Conservation (phyloP, 2,113 vertebrate genomes). For the Picathartes gymnocephalus region DNA sequence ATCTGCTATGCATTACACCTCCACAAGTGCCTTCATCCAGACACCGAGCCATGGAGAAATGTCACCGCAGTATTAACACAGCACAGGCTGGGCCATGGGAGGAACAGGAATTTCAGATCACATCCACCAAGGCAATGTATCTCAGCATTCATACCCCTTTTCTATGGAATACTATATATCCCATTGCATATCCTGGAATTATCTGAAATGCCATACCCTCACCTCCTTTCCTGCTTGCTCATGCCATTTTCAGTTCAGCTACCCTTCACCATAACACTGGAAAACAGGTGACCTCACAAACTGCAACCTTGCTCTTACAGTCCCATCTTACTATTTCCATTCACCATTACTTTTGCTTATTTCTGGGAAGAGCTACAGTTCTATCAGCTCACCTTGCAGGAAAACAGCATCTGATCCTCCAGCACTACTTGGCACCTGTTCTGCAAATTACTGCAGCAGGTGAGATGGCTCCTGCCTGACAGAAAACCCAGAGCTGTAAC, state of each 20-base stretch:
- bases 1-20: background rate
- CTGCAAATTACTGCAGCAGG: background rate
- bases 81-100: background rate
- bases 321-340: background rate
- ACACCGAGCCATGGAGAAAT: fast-evolving
- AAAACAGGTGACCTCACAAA: background rate
- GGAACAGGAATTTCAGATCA: background rate
- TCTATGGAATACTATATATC: background rate
- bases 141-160: background rate
- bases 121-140: background rate
- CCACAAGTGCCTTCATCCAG: background rate
- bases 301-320: background rate
- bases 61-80: background rate
- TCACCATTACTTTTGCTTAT: background rate
- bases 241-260: background rate
- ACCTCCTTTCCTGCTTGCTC: background rate
- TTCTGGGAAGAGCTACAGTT: background rate
- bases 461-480: background rate
- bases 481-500: background rate
- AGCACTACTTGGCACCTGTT: background rate
- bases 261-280: background rate
- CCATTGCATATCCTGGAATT: background rate
- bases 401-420: background rate
- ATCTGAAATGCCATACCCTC: background rate
- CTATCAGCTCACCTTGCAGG: background rate